Base-by-base conservation (phyloP, 2,113 vertebrate genomes). In the Laticauda colubrina region DNA sequence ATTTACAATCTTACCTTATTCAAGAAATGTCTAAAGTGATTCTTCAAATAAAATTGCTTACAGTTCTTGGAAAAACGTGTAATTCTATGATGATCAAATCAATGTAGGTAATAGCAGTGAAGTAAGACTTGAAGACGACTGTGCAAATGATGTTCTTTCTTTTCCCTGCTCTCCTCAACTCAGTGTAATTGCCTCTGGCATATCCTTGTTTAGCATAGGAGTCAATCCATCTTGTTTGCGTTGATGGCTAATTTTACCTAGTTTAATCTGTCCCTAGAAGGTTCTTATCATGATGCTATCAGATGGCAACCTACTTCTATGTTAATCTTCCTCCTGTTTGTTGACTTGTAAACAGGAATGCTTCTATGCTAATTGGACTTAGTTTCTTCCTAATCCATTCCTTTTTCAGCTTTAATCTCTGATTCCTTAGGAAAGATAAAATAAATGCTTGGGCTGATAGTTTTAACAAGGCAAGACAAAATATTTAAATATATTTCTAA, bases 171-270 rank as follows among this genome's bases (percentile, higher is more conserved):
- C 89, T 93, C 2, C 39, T 48, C 88, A 90, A 5, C 18, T 39
- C 95, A 92, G 89, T 88, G 20, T 96, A 96, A 96, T 96, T 91
- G 55, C 6, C 51, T 87, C 92, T 95, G 96, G 93, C 95, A 95
- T 90, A 53, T 87, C 95, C 93, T 75, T 96, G 81, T 88, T 95
- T 91, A 87, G 43, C 53, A 87, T 43, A 89, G 88, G 61, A 89
- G 89, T 94, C 96, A 96, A 96, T 96, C 95, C 91, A 87, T 26
- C 92, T 96, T 96, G 89, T 95, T 95, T 95, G 89, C 59, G 1
- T 95, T 45, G 0, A 94, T 93, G 94, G 94, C 89, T 97, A 97
- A 97, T 97, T 97, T 96, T 96, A 96, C 89, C 89, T 96, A 96
- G 96, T 95, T 51, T 89, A 89, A 91, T 91, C 90, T 89, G 93